Conservation (phyloP, 2,797 vertebrate species). For the Sebastes hubbsi region DNA sequence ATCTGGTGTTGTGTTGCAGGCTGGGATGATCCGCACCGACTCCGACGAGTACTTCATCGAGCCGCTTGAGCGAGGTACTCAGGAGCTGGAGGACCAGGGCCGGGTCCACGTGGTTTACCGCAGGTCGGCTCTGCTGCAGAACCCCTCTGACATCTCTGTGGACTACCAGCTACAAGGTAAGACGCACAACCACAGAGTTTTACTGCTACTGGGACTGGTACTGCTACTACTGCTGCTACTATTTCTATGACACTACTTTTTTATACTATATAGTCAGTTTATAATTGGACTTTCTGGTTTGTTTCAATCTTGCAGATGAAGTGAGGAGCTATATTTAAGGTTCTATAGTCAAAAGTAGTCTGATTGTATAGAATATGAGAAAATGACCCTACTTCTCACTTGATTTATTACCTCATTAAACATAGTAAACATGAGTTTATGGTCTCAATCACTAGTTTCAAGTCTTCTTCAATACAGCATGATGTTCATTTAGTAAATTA, state of each 20-base stretch:
- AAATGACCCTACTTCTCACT: too few relatives aligned
- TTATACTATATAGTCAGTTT: not conserved
- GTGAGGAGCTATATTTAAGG: not conserved
- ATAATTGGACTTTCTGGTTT: not conserved
- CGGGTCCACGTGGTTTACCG: conserved; percentile 94
- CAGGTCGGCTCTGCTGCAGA: conserved; percentile 84
- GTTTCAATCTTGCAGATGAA: not conserved
- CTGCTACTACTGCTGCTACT: not conserved
- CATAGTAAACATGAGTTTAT: too few relatives aligned
- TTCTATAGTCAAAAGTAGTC: too few relatives aligned
- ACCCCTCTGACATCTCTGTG: conserved; percentile 63
- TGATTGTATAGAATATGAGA: too few relatives aligned
- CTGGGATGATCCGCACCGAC: conserved; percentile 95
- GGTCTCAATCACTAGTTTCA: too few relatives aligned
- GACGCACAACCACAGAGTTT: not conserved
- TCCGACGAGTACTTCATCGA: conserved; percentile 97
- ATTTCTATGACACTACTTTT: not conserved
- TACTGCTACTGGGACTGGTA: not conserved
- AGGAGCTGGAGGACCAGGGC: conserved; percentile 91
- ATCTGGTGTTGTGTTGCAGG: conserved; percentile 75
- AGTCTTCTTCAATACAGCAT: too few relatives aligned
- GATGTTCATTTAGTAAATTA: too few relatives aligned
- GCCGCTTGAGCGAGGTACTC: conserved; percentile 92
- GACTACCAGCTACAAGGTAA: conserved; percentile 84
- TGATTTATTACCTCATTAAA: too few relatives aligned